Percentiles rank a stretch among this genome's conserved stretches.
Evolutionary conservation across 2,113 vertebrate species (phyloP).

Genomic region (Rhabdornis inornatus): DNA sequence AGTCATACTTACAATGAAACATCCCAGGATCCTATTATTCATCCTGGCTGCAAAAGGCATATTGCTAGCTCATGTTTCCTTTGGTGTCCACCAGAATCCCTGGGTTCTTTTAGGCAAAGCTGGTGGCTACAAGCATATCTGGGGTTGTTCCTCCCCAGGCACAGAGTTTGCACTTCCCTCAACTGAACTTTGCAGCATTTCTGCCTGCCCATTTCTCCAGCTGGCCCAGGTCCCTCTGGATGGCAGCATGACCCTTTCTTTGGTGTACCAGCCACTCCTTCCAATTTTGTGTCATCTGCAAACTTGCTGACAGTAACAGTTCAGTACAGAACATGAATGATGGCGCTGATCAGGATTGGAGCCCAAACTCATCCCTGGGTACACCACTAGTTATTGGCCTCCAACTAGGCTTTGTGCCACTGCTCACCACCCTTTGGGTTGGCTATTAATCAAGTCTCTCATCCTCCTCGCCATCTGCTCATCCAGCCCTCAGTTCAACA

Average conservation of each 20-base stretch:
- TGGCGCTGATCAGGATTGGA: neutral
- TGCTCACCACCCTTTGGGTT: neutral
- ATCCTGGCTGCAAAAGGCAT: neutral
- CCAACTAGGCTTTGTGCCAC: neutral
- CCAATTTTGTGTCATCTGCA: neutral
- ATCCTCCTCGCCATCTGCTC: neutral
- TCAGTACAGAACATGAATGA: rapidly evolving
- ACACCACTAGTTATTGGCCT: neutral
- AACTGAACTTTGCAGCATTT: rapidly evolving
- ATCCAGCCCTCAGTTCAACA: neutral
- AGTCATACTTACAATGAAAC: neutral
- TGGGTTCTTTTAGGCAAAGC: neutral
- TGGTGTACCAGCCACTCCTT: neutral
- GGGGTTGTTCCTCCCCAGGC: neutral
- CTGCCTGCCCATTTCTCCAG: neutral
- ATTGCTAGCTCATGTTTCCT: neutral
- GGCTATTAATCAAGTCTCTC: neutral
- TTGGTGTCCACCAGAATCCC: neutral
- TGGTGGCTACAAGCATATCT: neutral
- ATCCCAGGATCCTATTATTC: neutral
- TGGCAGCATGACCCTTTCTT: too few species aligned
- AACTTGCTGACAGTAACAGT: neutral
- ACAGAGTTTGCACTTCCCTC: neutral
- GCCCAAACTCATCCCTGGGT: neutral
- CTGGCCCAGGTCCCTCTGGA: neutral